Evolutionary conservation across 2,888 invertebrate species (phyloP), one percentile per base, ranked within the genome.

Genomic region (Pyrochroa serraticornis): DNA sequence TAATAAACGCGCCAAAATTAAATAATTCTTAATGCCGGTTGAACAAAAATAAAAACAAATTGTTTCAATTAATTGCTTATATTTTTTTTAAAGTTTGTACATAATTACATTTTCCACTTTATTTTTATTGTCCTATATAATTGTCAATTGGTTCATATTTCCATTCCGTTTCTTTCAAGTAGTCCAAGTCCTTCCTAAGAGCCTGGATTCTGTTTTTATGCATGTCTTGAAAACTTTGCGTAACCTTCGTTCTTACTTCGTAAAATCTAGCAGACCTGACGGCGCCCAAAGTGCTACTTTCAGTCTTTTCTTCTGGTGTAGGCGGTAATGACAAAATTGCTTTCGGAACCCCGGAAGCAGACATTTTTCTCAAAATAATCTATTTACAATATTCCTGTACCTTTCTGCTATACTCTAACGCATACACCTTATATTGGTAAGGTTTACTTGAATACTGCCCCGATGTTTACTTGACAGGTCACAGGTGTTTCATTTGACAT

Each of bases 141-240:
- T 86, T 88, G 62, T 91, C 90, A 67, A 86, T 83, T 36, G 84
- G 80, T 47, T 89, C 87, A 80, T 89, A 92, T 77, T 89, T 87
- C 92, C 92, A 92, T 72, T 91, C 89, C 0, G 91, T 91, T 49
- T 87, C 85, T 74, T 88, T 90, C n/a, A 92, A 79, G 73, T 87
- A 88, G 65, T 90, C 90, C 52, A 92, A 78, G 78, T 92, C 90
- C 75, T 89, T 91, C 56, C 91, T 82, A 35, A 92, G 77, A 34
- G 82, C 80, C 75, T 89, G 88, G 52, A 92, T 82, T 62, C 91
- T 83, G 72, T 87, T 89, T 56, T 86, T 82, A 67, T 92, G 91
- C 57, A 86, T 82, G 71, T 91, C 91, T 36, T 85, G 68, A 13
- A 72, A 56, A 53, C 72, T 70, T 58, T 71, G 69, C 38, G 68